A percentile compares a stretch with the other conserved stretches of the same genome.
Conservation (phyloP, 1,140 invertebrate species). For the Tetramorium parvispinum region DNA sequence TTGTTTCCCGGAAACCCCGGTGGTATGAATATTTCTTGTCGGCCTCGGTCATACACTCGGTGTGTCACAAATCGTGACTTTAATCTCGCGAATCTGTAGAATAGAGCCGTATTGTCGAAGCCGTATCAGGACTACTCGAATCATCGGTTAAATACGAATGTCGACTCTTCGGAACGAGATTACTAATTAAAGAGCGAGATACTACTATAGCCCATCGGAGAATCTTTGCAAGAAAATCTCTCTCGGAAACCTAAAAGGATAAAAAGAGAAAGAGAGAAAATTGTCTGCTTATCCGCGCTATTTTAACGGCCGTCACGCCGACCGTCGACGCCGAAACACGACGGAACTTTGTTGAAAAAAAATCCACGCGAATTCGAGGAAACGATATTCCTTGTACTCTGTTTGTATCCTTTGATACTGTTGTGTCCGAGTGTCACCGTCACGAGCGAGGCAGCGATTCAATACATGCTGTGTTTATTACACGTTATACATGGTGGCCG, state of each 20-base stretch:
- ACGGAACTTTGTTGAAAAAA: neutral
- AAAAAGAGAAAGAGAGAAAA: too few species aligned
- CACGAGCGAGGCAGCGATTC: neutral
- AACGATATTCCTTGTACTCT: neutral
- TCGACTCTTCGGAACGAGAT: too few species aligned
- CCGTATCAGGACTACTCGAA: too few species aligned
- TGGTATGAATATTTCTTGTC: constrained; percentile 7
- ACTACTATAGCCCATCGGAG: too few species aligned
- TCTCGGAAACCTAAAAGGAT: too few species aligned
- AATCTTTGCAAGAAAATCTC: too few species aligned
- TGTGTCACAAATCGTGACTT: neutral
- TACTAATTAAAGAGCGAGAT: too few species aligned
- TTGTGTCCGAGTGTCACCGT: neutral
- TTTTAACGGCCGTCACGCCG: neutral
- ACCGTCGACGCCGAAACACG: neutral
- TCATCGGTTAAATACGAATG: too few species aligned
- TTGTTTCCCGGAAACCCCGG: constrained; percentile 23
- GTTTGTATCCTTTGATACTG: neutral
- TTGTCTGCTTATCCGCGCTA: neutral
- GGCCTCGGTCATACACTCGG: neutral
- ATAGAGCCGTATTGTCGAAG: too few species aligned
- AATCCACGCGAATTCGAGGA: neutral
- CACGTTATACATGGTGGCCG: too few species aligned
- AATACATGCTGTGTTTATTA: neutral
- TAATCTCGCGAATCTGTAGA: neutral